Conservation (phyloP, 2,888 invertebrate species). For the Quadriops clusia region DNA sequence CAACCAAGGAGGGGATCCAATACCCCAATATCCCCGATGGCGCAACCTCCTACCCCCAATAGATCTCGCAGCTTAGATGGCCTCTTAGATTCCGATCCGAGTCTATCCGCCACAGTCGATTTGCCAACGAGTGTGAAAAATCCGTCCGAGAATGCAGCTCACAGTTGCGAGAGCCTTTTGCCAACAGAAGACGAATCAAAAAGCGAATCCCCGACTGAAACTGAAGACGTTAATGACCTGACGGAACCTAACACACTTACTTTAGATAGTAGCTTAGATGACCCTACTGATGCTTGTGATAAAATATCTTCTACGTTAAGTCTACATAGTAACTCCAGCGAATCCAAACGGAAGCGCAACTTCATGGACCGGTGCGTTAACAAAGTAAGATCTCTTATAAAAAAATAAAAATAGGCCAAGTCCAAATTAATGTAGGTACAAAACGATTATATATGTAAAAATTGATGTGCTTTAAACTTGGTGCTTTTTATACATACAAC, state of each 20-base stretch:
- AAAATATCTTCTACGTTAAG: conserved; percentile 44
- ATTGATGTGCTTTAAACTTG: too few relatives aligned
- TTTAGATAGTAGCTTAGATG: conserved; percentile 22
- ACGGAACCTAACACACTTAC: conserved; percentile 14
- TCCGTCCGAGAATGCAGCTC: conserved; percentile 28
- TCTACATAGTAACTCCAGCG: conserved; percentile 43
- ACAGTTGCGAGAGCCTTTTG: conserved; percentile 27
- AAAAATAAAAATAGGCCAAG: conserved; percentile 28
- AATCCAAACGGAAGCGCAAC: conserved; percentile 60
- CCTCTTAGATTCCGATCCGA: conserved; percentile 38
- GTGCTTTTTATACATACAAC: too few relatives aligned
- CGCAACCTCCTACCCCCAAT: conserved; percentile 29
- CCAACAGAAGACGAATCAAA: conserved; percentile 23
- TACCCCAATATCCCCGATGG: conserved; percentile 32
- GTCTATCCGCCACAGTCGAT: conserved; percentile 18
- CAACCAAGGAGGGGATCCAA: conserved; percentile 34
- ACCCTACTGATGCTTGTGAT: conserved; percentile 22
- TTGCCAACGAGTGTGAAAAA: conserved; percentile 20
- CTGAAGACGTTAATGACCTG: conserved; percentile 4
- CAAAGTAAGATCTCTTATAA: conserved; percentile 66
- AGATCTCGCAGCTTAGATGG: conserved; percentile 54
- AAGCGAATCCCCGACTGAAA: conserved; percentile 32
- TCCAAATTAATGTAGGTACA: too few relatives aligned
- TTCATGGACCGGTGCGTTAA: conserved; percentile 78
- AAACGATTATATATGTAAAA: too few relatives aligned